Conservation (phyloP, 2,888 invertebrate genomes). For the Caenorhabditis sp. region DNA sequence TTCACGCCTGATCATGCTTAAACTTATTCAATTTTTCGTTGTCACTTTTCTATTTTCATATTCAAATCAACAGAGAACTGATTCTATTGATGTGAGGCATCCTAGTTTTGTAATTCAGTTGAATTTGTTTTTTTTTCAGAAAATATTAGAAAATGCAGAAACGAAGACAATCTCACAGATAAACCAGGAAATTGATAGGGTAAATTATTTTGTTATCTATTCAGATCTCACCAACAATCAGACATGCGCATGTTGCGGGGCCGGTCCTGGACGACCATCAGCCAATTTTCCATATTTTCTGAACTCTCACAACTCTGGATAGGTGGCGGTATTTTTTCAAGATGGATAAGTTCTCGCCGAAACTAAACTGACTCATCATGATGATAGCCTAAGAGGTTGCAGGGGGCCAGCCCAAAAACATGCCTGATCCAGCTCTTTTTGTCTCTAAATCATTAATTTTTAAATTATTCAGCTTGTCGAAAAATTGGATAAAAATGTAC, state of each 20-base stretch:
- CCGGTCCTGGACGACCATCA: no score
- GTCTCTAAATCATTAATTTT: background rate
- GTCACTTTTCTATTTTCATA: background rate
- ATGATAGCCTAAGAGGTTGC: background rate
- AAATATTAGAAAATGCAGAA: conserved; percentile 36
- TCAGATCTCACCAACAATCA: background rate
- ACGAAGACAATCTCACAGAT: conserved; percentile 36
- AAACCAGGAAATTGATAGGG: conserved; percentile 34
- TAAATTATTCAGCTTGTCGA: conserved; percentile 31
- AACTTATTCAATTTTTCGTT: conserved; percentile 4
- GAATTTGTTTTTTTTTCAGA: conserved; percentile 16
- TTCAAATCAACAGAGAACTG: conserved; percentile 4
- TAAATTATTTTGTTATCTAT: no score
- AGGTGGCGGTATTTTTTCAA: background rate
- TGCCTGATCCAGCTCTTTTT: no score
- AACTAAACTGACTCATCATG: background rate
- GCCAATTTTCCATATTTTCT: background rate
- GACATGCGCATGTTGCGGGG: background rate
- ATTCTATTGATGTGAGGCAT: conserved; percentile 20
- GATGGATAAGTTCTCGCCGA: background rate
- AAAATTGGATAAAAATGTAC: conserved; percentile 23
- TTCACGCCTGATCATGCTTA: conserved; percentile 7
- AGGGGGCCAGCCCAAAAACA: no score
- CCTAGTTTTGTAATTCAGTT: background rate
- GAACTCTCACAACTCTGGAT: background rate